phyloP scores from a whole-genome alignment of 1,140 invertebrate genomes.

The Tribolium castaneum region DNA sequence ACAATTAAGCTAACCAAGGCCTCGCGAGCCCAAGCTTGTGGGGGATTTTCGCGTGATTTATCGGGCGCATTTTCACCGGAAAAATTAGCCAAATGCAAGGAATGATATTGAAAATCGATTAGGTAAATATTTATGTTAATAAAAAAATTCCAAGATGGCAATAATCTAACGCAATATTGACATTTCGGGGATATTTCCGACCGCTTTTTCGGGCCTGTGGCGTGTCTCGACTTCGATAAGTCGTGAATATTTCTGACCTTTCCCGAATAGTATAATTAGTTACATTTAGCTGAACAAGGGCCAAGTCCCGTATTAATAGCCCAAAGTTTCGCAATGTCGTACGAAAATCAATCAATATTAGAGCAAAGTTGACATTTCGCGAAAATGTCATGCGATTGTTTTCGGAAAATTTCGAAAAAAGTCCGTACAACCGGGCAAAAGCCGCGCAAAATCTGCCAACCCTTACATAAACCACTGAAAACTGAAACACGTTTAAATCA shows the following conservation, averaged over 20 bases:
- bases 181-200: neutral
- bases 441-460: constrained; percentile 1
- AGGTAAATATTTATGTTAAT: constrained; percentile 43
- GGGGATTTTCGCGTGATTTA: constrained; percentile 19
- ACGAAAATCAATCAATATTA: constrained; percentile 37
- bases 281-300: constrained; percentile 17
- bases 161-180: constrained; percentile 28
- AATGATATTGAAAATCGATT: constrained; percentile 18
- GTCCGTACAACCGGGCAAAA: neutral
- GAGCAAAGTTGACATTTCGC: constrained; percentile 35
- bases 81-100: neutral
- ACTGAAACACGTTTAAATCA: neutral
- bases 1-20: constrained; percentile 26
- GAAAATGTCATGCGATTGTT: constrained; percentile 30
- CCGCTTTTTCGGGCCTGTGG: neutral
- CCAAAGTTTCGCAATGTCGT: constrained; percentile 35
- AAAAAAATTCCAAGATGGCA: constrained; percentile 13
- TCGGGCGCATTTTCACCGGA: neutral
- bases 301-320: constrained; percentile 20
- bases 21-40: neutral
- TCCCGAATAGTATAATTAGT: constrained; percentile 25
- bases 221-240: neutral
- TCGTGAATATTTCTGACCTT: constrained; percentile 19
- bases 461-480: constrained; percentile 28
- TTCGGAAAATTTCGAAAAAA: neutral